A percentile compares a stretch with the other conserved stretches of the same genome.
Evolutionary conservation across 2,113 vertebrate genomes (phyloP).

Genomic region (Solenodon paradoxus): DNA sequence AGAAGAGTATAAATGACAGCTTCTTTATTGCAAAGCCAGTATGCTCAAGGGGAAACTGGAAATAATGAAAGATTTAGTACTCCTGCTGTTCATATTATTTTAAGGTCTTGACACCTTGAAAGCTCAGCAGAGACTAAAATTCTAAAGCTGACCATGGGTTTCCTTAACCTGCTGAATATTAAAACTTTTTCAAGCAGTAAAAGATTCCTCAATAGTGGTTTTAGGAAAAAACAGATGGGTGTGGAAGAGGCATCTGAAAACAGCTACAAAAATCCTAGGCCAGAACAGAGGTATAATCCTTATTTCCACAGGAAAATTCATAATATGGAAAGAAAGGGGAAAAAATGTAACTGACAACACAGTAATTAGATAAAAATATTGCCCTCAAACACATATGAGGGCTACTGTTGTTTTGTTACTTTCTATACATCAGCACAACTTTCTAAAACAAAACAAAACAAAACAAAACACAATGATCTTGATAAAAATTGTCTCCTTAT

Average conservation of each 20-base stretch:
- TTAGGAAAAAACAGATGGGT: neutral
- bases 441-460: neutral
- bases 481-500: neutral
- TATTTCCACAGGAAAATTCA: neutral
- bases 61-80: conserved; percentile 78
- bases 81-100: conserved; percentile 73
- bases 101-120: conserved; percentile 68
- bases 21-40: conserved; percentile 69
- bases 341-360: neutral
- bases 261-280: neutral
- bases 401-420: neutral
- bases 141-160: conserved; percentile 67
- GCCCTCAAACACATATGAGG: neutral
- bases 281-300: neutral
- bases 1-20: conserved; percentile 75
- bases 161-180: conserved; percentile 72
- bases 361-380: neutral
- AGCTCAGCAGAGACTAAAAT: conserved; percentile 58
- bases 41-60: conserved; percentile 72
- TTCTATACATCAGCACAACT: neutral
- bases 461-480: neutral
- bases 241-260: neutral
- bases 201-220: neutral
- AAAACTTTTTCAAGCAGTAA: conserved; percentile 56
- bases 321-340: neutral